Base-by-base conservation (phyloP, 2,797 vertebrate species). In the Poeciliopsis presidionis region DNA sequence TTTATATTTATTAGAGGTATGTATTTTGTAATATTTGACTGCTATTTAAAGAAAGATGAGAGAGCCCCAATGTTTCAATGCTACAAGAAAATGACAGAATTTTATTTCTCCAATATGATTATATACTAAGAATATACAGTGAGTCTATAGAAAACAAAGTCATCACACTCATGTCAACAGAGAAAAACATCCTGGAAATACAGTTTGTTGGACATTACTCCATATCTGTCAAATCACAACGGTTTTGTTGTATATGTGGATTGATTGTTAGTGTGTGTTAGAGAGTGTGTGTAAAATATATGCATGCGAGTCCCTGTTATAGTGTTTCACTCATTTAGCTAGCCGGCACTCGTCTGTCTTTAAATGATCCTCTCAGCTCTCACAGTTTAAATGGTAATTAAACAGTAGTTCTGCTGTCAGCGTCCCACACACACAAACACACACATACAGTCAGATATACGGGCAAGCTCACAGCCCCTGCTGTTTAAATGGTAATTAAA, bases 401-500 rank as follows among this genome's bases (percentile, higher is more conserved):
- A 98, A 97, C 96, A 96, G 96, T 95, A 96, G 95, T 97, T 97
- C 96, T 90, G 93, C 96, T 97, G 96, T 97, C 97, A 97, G 97
- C 96, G 98, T 97, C 96, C 28, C 53, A 53, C 78, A 72, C 74
- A 65, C 73, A 72, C 76, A 71, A 51, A 72, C 78, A 63, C 43
- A 53, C 65, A 45, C 67, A 47, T 55, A 63, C 73, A 82, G n/a
- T 73, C 80, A 69, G 41, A 76, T 73, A 81, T 72, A 79, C 71
- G 76, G n/a, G 33, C 46, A 71, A 28, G 18, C 89, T 79, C 85
- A 89, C 73, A 89, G 96, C 96, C 96, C 97, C 96, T 97, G 97
- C 97, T 97, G 97, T 97, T 98, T 97, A 96, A 96, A 97, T 98
- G 97, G 96, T 98, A 98, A 99, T 99, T 98, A 98, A 98, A 97